Evolutionary conservation across 1,140 invertebrate genomes (phyloP), one percentile per base, ranked within the genome.

Genomic region (Diachasma alloeum): DNA sequence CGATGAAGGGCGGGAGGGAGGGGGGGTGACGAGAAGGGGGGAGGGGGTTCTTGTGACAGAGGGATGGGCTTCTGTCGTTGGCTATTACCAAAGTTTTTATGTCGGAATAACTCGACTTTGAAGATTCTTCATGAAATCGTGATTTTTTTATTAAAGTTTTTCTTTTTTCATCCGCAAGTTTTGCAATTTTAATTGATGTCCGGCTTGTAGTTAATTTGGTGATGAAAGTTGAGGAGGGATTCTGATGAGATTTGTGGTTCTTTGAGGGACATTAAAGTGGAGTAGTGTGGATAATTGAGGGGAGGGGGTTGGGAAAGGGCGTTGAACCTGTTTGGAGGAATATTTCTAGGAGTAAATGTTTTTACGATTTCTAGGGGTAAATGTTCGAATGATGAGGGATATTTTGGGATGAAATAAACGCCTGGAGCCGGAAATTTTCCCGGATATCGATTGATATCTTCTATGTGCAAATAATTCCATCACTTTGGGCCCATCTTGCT

Each of bases 41-140:
- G 22, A 13, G 19, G 22, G 9, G n/a, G 42, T 44, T 10, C 5
- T 22, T 46, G 69, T 26, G 69, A 26, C 39, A 44, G 22, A 19
- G 42, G 42, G 37, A 69, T 42, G 67, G 31, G 67, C 17, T 37
- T 26, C 59, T 63, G 59, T 63, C 59, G 59, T 63, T 63, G 13
- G 59, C 59, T 63, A 63, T 63, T 63, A 63, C 24, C 24, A 63
- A 63, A 63, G 22, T 63, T 53, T 63, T 63, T 31, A 63, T 63
- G 59, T 63, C 22, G 24, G 24, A 63, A 63, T 63, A 63, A 63
- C 59, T 63, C 59, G 19, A 63, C 19, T 63, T 63, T 26, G 59
- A 63, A 26, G 59, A 24, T 31, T 31, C 59, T 63, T 31, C 19
- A 4, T n/a, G 59, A 24, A 63, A 19, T 63, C 19, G 11, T 63